These are phyloP conservation scores for Gulo gulo DNA, from an alignment of 2,113 vertebrate genomes.

Conservation along the genomic window DNA sequence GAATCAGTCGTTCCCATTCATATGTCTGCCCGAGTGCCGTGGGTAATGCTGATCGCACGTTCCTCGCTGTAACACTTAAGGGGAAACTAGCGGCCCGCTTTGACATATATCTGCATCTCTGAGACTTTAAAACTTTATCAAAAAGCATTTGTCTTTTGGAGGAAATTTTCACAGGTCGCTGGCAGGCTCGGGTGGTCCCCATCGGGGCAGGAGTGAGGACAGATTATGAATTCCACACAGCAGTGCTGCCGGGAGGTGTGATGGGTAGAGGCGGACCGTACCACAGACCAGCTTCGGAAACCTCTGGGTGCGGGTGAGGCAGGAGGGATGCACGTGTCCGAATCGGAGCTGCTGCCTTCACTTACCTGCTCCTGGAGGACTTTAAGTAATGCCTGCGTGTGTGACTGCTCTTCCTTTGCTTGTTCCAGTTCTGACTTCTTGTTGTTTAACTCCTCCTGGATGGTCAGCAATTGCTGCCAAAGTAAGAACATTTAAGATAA, in stretches of 20 bases:
- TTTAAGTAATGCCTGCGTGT: slow-evolving; percentile 85
- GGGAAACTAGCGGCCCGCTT: slow-evolving; percentile 30
- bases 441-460: slow-evolving; percentile 92
- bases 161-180: neutral
- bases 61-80: slow-evolving; percentile 16
- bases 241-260: neutral
- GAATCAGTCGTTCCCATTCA: slow-evolving; percentile 17
- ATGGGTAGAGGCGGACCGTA: neutral
- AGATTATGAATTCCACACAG: neutral
- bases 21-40: neutral
- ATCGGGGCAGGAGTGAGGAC: neutral
- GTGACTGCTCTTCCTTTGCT: slow-evolving; percentile 90
- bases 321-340: neutral
- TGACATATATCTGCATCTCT: slow-evolving; percentile 41
- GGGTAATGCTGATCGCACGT: slow-evolving; percentile 49
- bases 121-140: slow-evolving; percentile 39
- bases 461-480: slow-evolving; percentile 91
- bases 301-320: neutral
- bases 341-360: neutral
- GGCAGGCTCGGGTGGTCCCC: neutral
- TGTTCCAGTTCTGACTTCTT: slow-evolving; percentile 93
- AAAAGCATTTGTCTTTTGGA: slow-evolving; percentile 40
- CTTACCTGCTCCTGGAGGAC: slow-evolving; percentile 88
- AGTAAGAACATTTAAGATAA: slow-evolving; percentile 68
- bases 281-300: neutral